These are phyloP conservation scores for Tyria jacobaeae DNA, from an alignment of 2,888 invertebrate species.

Conservation along the genomic window DNA sequence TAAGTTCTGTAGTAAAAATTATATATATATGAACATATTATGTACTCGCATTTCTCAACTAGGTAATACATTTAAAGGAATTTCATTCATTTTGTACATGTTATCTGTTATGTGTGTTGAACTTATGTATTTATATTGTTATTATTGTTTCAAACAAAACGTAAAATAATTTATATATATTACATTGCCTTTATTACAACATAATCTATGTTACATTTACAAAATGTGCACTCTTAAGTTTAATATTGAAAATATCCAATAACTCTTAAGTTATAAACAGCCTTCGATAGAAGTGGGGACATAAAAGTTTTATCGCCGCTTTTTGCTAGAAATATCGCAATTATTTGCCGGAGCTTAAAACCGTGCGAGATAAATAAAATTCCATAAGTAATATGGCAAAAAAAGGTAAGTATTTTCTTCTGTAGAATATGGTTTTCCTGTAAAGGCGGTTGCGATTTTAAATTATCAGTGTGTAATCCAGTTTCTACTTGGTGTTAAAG, in stretches of 20 bases:
- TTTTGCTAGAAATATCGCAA: slow-evolving; percentile 13
- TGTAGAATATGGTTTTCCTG: not conserved
- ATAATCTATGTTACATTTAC: not conserved
- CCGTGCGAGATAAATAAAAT: slow-evolving; percentile 14
- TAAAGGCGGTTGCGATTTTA: not conserved
- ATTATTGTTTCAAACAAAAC: too few relatives aligned
- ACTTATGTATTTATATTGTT: not conserved
- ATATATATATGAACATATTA: not conserved
- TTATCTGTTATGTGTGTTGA: too few relatives aligned
- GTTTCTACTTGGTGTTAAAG: not conserved
- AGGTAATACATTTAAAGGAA: too few relatives aligned
- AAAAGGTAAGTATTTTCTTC: slow-evolving; percentile 8
- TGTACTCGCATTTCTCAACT: too few relatives aligned
- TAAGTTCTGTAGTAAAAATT: not conserved
- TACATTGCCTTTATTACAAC: not conserved
- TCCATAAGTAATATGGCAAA: slow-evolving; percentile 9
- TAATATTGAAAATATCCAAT: slow-evolving; percentile 11
- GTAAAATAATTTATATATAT: not conserved
- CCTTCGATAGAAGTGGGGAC: slow-evolving; percentile 6
- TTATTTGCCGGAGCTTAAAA: slow-evolving; percentile 9
- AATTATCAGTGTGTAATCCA: not conserved
- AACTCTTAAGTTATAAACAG: slow-evolving; percentile 13
- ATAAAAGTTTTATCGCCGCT: slow-evolving; percentile 12
- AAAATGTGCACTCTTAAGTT: not conserved
- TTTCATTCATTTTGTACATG: too few relatives aligned